phyloP scores from a whole-genome alignment of 1,140 invertebrate genomes.

The Hesperophylax magnus region DNA sequence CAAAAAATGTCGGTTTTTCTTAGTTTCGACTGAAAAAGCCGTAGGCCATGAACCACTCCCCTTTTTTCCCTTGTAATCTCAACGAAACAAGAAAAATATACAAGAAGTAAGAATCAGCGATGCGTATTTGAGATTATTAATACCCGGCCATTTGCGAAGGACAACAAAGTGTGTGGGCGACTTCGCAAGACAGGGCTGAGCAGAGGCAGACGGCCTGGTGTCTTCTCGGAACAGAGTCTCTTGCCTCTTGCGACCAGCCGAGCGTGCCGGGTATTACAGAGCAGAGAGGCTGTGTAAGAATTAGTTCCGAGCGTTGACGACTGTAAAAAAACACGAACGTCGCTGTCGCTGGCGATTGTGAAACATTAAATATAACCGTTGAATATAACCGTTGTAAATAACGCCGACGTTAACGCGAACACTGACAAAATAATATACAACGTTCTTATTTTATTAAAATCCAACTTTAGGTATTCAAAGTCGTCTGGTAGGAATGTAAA shows the following conservation, averaged over 20 bases:
- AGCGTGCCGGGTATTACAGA: constrained; percentile 1
- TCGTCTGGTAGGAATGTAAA: too few species aligned
- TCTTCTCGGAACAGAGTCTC: too few species aligned
- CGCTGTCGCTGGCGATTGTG: not conserved
- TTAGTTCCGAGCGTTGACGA: not conserved
- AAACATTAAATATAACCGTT: not conserved
- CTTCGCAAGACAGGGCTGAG: constrained; percentile 1
- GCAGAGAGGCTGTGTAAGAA: not conserved
- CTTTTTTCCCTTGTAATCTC: constrained; percentile 15
- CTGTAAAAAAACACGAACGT: too few species aligned
- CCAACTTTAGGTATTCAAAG: too few species aligned
- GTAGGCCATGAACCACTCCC: not conserved
- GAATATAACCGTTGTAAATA: too few species aligned
- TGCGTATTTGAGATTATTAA: constrained; percentile 41
- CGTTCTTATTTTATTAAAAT: too few species aligned
- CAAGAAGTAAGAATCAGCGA: constrained; percentile 42
- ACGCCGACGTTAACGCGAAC: not conserved
- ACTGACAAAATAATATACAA: too few species aligned
- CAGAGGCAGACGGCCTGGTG: constrained; percentile 5
- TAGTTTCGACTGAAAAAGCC: not conserved
- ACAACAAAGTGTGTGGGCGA: constrained; percentile 42
- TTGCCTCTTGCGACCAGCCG: constrained; percentile 9
- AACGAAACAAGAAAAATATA: constrained; percentile 35
- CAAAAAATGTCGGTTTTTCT: too few species aligned
- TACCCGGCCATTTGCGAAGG: constrained; percentile 35